These are phyloP conservation scores for Bucorvus abyssinicus DNA, from an alignment of 2,797 vertebrate genomes.

Conservation along the genomic window DNA sequence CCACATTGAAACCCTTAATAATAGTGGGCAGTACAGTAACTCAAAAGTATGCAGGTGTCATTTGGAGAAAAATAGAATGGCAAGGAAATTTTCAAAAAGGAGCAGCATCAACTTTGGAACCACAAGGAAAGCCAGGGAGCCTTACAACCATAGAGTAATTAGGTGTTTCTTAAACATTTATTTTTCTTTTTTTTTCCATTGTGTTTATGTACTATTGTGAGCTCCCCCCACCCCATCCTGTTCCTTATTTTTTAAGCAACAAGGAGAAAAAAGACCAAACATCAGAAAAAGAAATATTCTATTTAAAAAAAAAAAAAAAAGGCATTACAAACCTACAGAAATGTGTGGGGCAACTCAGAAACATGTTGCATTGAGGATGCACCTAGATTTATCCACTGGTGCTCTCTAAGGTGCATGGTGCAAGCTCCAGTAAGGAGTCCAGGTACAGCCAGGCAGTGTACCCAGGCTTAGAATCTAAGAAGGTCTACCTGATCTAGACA, in stretches of 20 bases:
- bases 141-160: not conserved
- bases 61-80: not conserved
- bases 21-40: not conserved
- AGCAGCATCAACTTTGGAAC: not conserved
- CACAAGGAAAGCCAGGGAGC: not conserved
- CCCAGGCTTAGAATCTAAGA: not conserved
- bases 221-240: fast-evolving
- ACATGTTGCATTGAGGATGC: not conserved
- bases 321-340: not conserved
- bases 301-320: not conserved
- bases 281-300: not conserved
- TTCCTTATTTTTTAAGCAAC: not conserved
- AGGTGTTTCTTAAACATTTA: not conserved
- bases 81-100: not conserved
- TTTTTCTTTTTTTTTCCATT: not conserved
- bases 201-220: not conserved
- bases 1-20: not conserved
- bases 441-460: not conserved
- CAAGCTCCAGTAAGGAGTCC: not conserved
- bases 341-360: not conserved
- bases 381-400: not conserved
- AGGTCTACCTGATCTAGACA: not conserved
- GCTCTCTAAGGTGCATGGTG: not conserved
- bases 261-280: not conserved
- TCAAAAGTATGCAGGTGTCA: not conserved